Evolutionary conservation across 2,888 invertebrate genomes (phyloP).

Genomic region (Drosophila siamana): DNA sequence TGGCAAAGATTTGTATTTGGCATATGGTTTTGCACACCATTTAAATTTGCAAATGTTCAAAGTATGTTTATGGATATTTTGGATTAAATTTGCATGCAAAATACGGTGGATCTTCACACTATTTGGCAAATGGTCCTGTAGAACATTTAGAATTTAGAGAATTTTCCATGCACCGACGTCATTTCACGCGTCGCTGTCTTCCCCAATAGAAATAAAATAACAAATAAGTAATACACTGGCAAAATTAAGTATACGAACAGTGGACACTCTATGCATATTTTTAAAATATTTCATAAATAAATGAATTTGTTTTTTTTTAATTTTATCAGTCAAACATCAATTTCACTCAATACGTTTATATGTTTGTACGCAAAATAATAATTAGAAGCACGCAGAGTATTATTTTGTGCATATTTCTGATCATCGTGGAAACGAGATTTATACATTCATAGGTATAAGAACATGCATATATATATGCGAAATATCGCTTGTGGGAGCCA

Average conservation of each 20-base stretch:
- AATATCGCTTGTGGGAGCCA: constrained; percentile 38
- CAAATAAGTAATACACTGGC: constrained; percentile 6
- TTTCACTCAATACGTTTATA: too few relatives aligned
- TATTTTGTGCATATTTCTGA: not conserved
- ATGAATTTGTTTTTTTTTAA: too few relatives aligned
- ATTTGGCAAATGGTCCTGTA: constrained; percentile 40
- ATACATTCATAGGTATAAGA: constrained; percentile 11
- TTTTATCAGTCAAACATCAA: too few relatives aligned
- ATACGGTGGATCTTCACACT: constrained; percentile 15
- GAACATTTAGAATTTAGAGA: constrained; percentile 45
- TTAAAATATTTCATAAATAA: not conserved
- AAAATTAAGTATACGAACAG: not conserved
- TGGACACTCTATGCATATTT: constrained; percentile 2
- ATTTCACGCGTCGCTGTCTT: constrained; percentile 36
- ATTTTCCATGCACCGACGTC: constrained; percentile 62
- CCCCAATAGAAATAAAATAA: constrained; percentile 37
- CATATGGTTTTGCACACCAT: constrained; percentile 6
- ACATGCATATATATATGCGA: constrained; percentile 24
- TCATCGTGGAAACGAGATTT: not conserved
- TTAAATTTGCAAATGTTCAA: not conserved
- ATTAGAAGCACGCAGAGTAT: constrained; percentile 20
- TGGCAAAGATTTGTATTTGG: not conserved
- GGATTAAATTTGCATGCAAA: constrained; percentile 17
- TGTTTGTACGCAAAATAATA: not conserved
- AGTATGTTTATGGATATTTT: constrained; percentile 18